Conservation (phyloP, 2,888 invertebrate species). For the Clostera curtula region DNA sequence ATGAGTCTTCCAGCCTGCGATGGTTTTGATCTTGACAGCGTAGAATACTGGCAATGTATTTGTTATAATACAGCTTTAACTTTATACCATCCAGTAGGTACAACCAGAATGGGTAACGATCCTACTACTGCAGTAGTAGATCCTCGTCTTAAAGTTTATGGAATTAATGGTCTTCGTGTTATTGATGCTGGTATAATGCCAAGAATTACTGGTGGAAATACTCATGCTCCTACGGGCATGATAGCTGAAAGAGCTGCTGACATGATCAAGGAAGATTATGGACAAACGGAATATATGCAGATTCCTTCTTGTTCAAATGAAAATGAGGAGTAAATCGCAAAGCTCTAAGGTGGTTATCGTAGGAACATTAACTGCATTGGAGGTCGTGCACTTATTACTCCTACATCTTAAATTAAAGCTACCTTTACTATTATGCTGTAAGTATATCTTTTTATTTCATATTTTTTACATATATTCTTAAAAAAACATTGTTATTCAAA, state of each 20-base stretch:
- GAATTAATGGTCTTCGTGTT: slow-evolving; percentile 39
- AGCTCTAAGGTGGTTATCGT: too few relatives aligned
- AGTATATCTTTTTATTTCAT: too few relatives aligned
- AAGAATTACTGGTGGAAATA: slow-evolving; percentile 12
- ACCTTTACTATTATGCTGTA: too few relatives aligned
- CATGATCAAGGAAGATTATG: slow-evolving; percentile 11
- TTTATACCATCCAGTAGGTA: background rate
- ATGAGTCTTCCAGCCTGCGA: slow-evolving; percentile 1
- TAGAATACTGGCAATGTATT: slow-evolving; percentile 17
- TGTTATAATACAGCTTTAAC: background rate
- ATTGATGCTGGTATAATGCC: slow-evolving; percentile 18
- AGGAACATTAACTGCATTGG: too few relatives aligned
- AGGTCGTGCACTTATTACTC: too few relatives aligned
- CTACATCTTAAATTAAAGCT: too few relatives aligned
- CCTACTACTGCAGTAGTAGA: slow-evolving; percentile 61
- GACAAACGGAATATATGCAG: background rate
- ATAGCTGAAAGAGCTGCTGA: slow-evolving; percentile 19
- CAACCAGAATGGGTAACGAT: background rate
- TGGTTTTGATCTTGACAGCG: slow-evolving; percentile 26
- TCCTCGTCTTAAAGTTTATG: slow-evolving; percentile 51
- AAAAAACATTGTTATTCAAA: too few relatives aligned
- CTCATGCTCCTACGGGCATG: slow-evolving; percentile 17
- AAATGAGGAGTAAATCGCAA: too few relatives aligned
- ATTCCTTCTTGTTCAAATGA: background rate
- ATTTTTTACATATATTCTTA: too few relatives aligned